phyloP scores from a whole-genome alignment of 2,797 vertebrate species.

The Epinephelus awoara region DNA sequence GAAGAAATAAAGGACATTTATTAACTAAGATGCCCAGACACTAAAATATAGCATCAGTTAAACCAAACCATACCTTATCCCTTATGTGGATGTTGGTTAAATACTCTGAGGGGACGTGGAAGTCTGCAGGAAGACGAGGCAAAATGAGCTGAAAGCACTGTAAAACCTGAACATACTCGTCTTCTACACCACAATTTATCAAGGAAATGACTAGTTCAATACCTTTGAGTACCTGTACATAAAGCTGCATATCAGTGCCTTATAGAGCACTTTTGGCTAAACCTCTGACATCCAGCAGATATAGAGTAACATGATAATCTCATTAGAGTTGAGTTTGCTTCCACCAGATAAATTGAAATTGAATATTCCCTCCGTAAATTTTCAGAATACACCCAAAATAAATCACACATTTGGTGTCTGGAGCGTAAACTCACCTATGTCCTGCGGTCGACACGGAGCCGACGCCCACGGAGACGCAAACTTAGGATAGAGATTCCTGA shows the following conservation, averaged over 20 bases:
- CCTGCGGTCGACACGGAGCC: slow-evolving; percentile 98
- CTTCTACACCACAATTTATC: too few species aligned
- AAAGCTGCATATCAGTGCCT: too few species aligned
- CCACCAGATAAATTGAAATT: too few species aligned
- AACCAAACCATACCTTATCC: slow-evolving; percentile 88
- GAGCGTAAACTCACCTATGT: slow-evolving; percentile 90
- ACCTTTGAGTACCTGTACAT: not conserved
- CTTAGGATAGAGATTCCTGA: slow-evolving; percentile 86
- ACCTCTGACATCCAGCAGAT: too few species aligned
- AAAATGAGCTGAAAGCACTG: not conserved
- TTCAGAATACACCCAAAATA: not conserved
- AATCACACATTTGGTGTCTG: not conserved
- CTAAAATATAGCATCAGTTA: too few species aligned
- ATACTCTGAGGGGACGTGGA: slow-evolving; percentile 98
- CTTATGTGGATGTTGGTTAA: slow-evolving; percentile 98
- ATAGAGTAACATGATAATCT: too few species aligned
- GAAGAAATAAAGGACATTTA: too few species aligned
- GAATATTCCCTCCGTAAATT: not conserved
- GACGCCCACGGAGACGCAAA: slow-evolving; percentile 99
- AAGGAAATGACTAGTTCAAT: not conserved
- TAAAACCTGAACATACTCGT: not conserved
- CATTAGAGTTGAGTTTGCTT: too few species aligned
- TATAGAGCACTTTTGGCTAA: too few species aligned
- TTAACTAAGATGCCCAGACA: not conserved
- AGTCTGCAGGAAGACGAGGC: slow-evolving; percentile 85